Conservation (phyloP, 2,888 invertebrate species). For the Epinotia bilunana region DNA sequence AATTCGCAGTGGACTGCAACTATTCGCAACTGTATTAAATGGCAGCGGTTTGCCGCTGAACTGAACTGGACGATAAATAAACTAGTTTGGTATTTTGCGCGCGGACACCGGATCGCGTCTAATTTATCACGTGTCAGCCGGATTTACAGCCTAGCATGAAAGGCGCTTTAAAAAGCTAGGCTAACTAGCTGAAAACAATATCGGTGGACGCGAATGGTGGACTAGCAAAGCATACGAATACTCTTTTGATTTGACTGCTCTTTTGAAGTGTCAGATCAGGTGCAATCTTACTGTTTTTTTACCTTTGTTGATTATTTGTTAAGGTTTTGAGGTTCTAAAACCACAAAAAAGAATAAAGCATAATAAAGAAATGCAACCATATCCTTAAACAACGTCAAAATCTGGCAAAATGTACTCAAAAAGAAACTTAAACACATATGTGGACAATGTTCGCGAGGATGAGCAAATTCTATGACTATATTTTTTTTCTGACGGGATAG, state of each 20-base stretch:
- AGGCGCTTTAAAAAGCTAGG: conserved; percentile 43
- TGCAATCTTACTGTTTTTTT: not conserved
- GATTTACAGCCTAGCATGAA: conserved; percentile 66
- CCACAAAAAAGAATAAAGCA: too few relatives aligned
- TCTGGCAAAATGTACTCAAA: too few relatives aligned
- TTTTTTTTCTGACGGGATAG: too few relatives aligned
- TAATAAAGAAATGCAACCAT: too few relatives aligned
- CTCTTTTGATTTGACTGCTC: not conserved
- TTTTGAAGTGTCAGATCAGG: not conserved
- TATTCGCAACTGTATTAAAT: conserved; percentile 23
- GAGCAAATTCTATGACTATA: too few relatives aligned
- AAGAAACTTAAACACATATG: too few relatives aligned
- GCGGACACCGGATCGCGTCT: conserved; percentile 50
- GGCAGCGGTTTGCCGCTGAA: conserved; percentile 30
- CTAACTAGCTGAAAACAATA: conserved; percentile 22
- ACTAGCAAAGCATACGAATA: too few relatives aligned
- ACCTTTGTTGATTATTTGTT: too few relatives aligned
- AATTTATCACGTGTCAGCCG: conserved; percentile 65
- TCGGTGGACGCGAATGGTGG: not conserved
- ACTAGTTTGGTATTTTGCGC: conserved; percentile 38
- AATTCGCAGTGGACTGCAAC: conserved; percentile 4
- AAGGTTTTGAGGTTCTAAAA: too few relatives aligned
- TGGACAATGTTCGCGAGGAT: too few relatives aligned
- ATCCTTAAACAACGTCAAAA: too few relatives aligned
- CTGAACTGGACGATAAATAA: conserved; percentile 43